Percentiles rank a stretch among this genome's conserved stretches.
phyloP scores from a whole-genome alignment of 2,797 vertebrate genomes.

The Sciaenops ocellatus region DNA sequence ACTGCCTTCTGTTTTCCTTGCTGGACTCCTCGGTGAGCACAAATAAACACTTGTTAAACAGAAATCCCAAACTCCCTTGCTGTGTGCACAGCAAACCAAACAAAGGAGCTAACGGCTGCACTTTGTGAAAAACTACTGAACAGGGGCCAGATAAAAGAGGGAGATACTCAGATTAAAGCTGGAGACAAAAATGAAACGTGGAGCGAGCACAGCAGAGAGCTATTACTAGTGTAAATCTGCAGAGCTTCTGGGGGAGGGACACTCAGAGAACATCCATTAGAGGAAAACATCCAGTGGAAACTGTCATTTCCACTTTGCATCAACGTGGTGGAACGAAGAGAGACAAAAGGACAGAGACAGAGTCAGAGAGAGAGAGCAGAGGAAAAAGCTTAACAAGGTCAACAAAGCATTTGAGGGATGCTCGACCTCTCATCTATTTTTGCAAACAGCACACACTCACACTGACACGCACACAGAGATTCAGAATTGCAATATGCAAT shows the following conservation, averaged over 20 bases:
- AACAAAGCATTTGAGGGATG: slow-evolving; percentile 72
- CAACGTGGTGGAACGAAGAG: slow-evolving; percentile 50
- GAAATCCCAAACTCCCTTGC: slow-evolving; percentile 53
- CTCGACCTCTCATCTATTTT: slow-evolving; percentile 61
- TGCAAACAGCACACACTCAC: slow-evolving; percentile 28
- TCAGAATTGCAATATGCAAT: slow-evolving; percentile 42
- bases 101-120: slow-evolving; percentile 44
- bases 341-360: slow-evolving; percentile 63
- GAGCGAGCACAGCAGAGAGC: slow-evolving; percentile 28
- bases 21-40: slow-evolving; percentile 58
- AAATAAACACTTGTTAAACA: slow-evolving; percentile 75
- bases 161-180: slow-evolving; percentile 24
- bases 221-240: slow-evolving; percentile 54
- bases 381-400: slow-evolving; percentile 72
- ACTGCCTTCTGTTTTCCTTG: slow-evolving; percentile 54
- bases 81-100: slow-evolving; percentile 56
- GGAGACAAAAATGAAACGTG: slow-evolving; percentile 17
- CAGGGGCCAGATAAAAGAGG: slow-evolving; percentile 36
- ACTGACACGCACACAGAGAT: slow-evolving; percentile 29
- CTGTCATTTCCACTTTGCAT: slow-evolving; percentile 69
- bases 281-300: slow-evolving; percentile 64
- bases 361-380: slow-evolving; percentile 44
- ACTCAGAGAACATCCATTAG: slow-evolving; percentile 44
- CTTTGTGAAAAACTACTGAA: slow-evolving; percentile 45
- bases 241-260: slow-evolving; percentile 35